phyloP scores from a whole-genome alignment of 1,140 invertebrate species.

The Papilio helenus region DNA sequence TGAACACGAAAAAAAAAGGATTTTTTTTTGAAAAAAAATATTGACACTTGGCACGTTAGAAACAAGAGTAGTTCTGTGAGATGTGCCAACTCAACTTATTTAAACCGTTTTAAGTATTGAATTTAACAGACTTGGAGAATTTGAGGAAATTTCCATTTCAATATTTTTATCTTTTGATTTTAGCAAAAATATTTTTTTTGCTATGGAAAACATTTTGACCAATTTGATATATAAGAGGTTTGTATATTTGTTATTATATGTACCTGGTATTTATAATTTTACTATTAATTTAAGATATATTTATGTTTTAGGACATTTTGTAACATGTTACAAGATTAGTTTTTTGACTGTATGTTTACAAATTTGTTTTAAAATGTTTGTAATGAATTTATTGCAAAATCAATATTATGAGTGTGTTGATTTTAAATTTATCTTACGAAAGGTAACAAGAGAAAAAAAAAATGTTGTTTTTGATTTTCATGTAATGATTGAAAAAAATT shows the following conservation, averaged over 20 bases:
- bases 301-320: background rate
- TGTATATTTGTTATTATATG: background rate
- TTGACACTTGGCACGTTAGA: background rate
- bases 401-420: background rate
- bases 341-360: background rate
- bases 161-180: background rate
- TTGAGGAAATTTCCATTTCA: background rate
- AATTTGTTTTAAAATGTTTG: background rate
- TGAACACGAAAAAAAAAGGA: no score
- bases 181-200: background rate
- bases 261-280: background rate
- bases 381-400: background rate
- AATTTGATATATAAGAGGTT: background rate
- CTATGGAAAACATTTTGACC: background rate
- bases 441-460: no score
- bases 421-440: no score
- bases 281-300: background rate
- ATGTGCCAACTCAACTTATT: background rate
- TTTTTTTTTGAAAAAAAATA: background rate
- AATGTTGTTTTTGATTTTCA: no score
- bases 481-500: no score
- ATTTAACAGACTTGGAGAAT: background rate
- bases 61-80: background rate
- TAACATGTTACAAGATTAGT: background rate
- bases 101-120: background rate